Evolutionary conservation across 2,797 vertebrate species (phyloP), one percentile per base, ranked within the genome.

Genomic region (Rhadinocentrus ornatus): DNA sequence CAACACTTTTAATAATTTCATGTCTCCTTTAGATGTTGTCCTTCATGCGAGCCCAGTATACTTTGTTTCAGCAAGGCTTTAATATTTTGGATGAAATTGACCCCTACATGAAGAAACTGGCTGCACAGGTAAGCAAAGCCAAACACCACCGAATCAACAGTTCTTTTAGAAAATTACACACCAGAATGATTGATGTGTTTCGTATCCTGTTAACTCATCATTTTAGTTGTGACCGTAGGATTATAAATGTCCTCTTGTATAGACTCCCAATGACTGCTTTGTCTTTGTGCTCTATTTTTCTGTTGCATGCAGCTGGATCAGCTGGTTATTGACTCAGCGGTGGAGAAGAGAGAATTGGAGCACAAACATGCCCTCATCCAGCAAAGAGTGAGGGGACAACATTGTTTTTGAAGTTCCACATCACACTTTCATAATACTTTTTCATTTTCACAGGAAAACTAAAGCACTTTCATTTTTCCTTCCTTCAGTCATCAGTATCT

Each of bases 331-430:
- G 97, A 99, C 89, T 98, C 97, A 0, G 98, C 98, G 0, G 91
- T 99, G 91, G 97, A 99, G 89, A 99, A 99, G 90, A 93, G 98
- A 52, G 97, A 98, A 85, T 90, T 99, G 97, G 98, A 99, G 82
- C 97, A 97, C 88, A 97, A 97, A 66, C 98, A 99, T 0, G 98
- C 97, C 0, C 82, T 97, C 76, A 97, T 99, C 71, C 98, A 99
- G 89, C 97, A 99, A 83, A 93, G 97, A 93, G 97, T 99, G 85
- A 95, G 95, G 81, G 29, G 55, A 26, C 62, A 29, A 39, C n/a
- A 44, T 54, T 29, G 1, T 22, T 53, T 34, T 44, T 12, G 10
- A n/a, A 29, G 32, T 34, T 18, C 24, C 5, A 15, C 0, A 0
- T 6, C 5, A 18, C 11, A 18, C 26, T 65, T n/a, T 26, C 41